Evolutionary conservation across 2,113 vertebrate genomes (phyloP), one percentile per base, ranked within the genome.

Genomic region (Ophthalmotilapia sp.): DNA sequence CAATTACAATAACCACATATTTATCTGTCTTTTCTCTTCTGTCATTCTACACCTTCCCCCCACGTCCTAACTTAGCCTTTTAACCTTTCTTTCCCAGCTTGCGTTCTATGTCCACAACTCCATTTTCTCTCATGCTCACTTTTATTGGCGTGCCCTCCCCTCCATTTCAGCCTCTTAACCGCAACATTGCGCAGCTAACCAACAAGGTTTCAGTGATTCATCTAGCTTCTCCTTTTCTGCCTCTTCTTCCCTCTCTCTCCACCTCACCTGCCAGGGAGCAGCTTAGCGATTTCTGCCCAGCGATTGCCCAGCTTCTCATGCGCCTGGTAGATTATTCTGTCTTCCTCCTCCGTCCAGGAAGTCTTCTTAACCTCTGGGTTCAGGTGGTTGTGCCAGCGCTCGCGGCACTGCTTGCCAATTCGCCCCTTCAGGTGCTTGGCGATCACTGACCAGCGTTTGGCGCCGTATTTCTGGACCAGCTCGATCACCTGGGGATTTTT

Each of bases 341-440:
- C 99, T 96, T 99, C 99, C 94, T 99, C 98, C 96, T 99, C 98
- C 9, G 99, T 99, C 99, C 99, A 99, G 81, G 98, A 99, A 70
- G 99, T 99, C 97, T 99, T 99, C 96, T 99, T 99, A 94, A 99
- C 99, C 97, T 99, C 98, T 70, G 99, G 99, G 96, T 99, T 99
- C 95, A 99, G 96, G 95, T 99, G 99, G 95, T 99, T 99, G 97
- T 99, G 98, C 99, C 99, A 99, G 93, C 99, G 97, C 95, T 99
- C 99, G 56, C 99, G 97, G 96, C 99, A 99, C 96, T 99, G 99
- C 92, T 99, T 99, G 91, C 99, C 99, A 81, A 99, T 99, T 80
- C 99, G 97, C 49, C 99, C 99, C 91, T 99, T 99, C 94, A 99
- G 97, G 95, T 99, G 98, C 95, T 99, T 99, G 92, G 99, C 99